phyloP scores from a whole-genome alignment of 2,888 invertebrate genomes.

The Drosophila flavopinicola region DNA sequence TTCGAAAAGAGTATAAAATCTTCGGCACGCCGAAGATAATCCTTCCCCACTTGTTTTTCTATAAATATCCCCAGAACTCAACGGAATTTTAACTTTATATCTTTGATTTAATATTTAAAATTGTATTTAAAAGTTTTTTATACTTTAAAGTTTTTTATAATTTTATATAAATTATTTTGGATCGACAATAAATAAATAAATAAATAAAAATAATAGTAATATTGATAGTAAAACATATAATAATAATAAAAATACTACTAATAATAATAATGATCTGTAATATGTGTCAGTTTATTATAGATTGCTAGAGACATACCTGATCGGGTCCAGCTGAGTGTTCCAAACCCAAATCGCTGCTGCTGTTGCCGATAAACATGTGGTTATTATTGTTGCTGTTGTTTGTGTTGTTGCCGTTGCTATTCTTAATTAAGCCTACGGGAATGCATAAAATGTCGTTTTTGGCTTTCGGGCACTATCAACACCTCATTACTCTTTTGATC shows the following conservation, averaged over 20 bases:
- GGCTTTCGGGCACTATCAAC: constrained; percentile 78
- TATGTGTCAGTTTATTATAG: too few relatives aligned
- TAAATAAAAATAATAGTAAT: background rate
- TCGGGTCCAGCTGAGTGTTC: constrained; percentile 1
- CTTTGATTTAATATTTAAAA: too few relatives aligned
- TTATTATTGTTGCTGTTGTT: constrained; percentile 10
- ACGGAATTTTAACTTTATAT: too few relatives aligned
- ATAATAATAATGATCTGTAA: background rate
- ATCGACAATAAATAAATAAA: too few relatives aligned
- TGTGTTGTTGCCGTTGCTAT: constrained; percentile 28
- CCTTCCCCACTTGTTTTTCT: too few relatives aligned
- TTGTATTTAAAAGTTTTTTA: too few relatives aligned
- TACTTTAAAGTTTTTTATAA: too few relatives aligned
- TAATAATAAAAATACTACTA: background rate
- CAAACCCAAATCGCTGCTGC: constrained; percentile 3
- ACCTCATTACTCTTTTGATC: constrained; percentile 83
- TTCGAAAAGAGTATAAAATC: too few relatives aligned
- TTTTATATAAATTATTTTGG: too few relatives aligned
- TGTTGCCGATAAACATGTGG: constrained; percentile 18
- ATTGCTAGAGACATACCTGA: background rate
- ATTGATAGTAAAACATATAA: background rate
- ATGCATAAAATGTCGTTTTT: constrained; percentile 62
- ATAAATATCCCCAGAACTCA: too few relatives aligned
- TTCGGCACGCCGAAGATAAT: too few relatives aligned
- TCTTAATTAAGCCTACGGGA: constrained; percentile 68